These are phyloP conservation scores for Pachypanchax playfairii DNA, from an alignment of 2,113 vertebrate species.

Conservation along the genomic window DNA sequence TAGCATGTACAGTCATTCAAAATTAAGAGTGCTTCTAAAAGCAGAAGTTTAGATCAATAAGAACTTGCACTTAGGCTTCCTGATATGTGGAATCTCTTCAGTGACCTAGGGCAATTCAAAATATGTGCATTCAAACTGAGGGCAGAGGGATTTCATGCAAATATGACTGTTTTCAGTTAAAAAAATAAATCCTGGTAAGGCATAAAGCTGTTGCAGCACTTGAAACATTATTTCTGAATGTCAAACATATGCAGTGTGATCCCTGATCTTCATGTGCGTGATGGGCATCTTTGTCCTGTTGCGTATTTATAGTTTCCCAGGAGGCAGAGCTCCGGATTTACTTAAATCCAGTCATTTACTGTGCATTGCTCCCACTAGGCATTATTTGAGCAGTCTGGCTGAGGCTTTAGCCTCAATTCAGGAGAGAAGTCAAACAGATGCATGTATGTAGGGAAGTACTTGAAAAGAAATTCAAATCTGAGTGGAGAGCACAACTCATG, in stretches of 20 bases:
- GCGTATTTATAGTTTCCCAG: slow-evolving; percentile 37
- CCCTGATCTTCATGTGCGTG: slow-evolving; percentile 15
- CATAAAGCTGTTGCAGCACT: background rate
- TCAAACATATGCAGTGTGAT: slow-evolving; percentile 7
- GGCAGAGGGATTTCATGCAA: background rate
- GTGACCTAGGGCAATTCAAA: slow-evolving; percentile 2
- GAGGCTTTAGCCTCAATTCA: slow-evolving; percentile 42
- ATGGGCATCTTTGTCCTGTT: slow-evolving; percentile 27
- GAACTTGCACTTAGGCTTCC: background rate
- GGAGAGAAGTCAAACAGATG: slow-evolving; percentile 42
- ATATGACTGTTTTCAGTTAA: background rate
- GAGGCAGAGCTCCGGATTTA: slow-evolving; percentile 61
- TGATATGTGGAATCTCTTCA: too few relatives aligned
- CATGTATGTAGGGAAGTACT: slow-evolving; percentile 6
- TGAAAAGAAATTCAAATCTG: slow-evolving; percentile 18
- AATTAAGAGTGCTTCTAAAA: slow-evolving; percentile 17
- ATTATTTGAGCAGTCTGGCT: slow-evolving; percentile 57
- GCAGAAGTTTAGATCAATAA: background rate
- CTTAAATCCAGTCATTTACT: slow-evolving; percentile 63
- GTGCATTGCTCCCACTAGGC: slow-evolving; percentile 42
- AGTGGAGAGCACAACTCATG: slow-evolving; percentile 7
- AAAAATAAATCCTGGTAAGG: background rate
- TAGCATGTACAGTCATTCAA: background rate
- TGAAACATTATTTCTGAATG: slow-evolving; percentile 23
- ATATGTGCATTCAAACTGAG: background rate